Evolutionary conservation across 2,797 vertebrate genomes (phyloP).

Genomic region (Gambusia yucatana): DNA sequence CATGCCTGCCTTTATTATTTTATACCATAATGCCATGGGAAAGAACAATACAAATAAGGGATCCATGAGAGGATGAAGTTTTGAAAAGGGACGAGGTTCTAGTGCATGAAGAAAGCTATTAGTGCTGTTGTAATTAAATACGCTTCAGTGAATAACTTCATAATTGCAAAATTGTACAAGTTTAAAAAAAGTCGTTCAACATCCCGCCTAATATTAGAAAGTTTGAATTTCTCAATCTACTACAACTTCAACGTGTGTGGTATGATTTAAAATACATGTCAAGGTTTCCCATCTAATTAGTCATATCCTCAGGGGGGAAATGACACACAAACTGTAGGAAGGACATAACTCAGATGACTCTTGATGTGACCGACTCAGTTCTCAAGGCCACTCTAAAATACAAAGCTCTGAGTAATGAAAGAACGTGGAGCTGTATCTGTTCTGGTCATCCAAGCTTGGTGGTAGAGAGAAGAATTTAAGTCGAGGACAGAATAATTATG

Average conservation of each 20-base stretch:
- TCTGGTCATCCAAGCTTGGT: neutral
- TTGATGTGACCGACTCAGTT: neutral
- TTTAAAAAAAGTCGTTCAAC: neutral
- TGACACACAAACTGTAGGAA: neutral
- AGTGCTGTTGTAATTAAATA: neutral
- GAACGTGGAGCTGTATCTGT: neutral
- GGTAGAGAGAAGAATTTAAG: neutral
- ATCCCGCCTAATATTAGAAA: neutral
- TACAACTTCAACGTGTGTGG: neutral
- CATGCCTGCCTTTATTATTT: neutral
- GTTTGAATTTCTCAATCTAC: neutral
- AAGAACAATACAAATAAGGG: neutral
- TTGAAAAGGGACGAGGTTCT: neutral
- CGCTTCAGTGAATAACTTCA: neutral
- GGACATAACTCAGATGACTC: neutral
- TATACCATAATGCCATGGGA: neutral
- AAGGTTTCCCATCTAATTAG: neutral
- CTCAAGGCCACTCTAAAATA: conserved; percentile 25
- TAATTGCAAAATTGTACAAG: neutral
- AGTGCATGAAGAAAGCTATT: neutral
- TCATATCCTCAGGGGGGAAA: neutral
- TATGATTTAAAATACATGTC: neutral
- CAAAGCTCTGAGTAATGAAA: neutral
- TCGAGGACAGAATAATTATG: neutral
- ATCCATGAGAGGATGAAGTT: neutral